Percentiles rank a stretch among this genome's conserved stretches.
Evolutionary conservation across 2,888 invertebrate species (phyloP).

Genomic region (Drosophila ustulata): DNA sequence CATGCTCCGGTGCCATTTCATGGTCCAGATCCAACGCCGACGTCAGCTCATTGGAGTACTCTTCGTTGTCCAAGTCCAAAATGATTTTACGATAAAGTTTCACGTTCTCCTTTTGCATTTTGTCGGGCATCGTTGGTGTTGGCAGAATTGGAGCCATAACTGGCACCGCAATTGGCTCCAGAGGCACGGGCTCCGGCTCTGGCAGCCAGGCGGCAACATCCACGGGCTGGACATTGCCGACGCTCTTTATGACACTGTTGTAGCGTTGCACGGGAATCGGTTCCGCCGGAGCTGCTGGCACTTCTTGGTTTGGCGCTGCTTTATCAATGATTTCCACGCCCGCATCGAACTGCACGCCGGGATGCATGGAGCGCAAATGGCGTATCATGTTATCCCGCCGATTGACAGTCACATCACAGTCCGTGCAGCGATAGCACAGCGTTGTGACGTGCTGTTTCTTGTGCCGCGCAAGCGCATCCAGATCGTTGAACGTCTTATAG

Average conservation of each 20-base stretch:
- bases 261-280: constrained; percentile 43
- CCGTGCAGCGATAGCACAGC: constrained; percentile 88
- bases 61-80: constrained; percentile 69
- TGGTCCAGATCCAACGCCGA: constrained; percentile 54
- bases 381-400: constrained; percentile 92
- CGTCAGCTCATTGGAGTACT: constrained; percentile 69
- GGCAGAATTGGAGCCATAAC: neutral
- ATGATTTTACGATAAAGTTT: constrained; percentile 67
- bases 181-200: neutral
- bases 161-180: constrained; percentile 1
- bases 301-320: neutral
- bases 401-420: constrained; percentile 90
- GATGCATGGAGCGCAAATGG: constrained; percentile 91
- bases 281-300: constrained; percentile 16
- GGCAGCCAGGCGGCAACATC: constrained; percentile 26
- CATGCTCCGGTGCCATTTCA: constrained; percentile 17
- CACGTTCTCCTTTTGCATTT: constrained; percentile 62
- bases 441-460: constrained; percentile 82
- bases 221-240: constrained; percentile 83
- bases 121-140: constrained; percentile 23
- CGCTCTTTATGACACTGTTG: constrained; percentile 82
- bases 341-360: constrained; percentile 82
- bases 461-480: constrained; percentile 90
- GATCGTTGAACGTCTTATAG: constrained; percentile 88
- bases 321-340: constrained; percentile 57